Evolutionary conservation across 2,888 invertebrate species (phyloP), one percentile per base, ranked within the genome.

Genomic region (Lottia scabra): DNA sequence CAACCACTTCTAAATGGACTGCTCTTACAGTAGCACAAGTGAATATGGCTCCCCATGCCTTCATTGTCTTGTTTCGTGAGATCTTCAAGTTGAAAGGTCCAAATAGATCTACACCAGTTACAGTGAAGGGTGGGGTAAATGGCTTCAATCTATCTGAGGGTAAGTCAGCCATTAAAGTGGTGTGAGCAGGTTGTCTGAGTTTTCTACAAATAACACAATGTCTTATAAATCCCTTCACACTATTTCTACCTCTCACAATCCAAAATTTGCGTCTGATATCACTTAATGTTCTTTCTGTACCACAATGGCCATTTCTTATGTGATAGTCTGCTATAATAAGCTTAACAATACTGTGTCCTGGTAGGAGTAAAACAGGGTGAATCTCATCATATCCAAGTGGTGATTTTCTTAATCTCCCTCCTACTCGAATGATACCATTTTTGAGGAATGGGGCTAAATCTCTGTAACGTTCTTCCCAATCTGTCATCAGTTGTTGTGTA

Each of bases 201-300:
- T 63, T 62, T 27, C 68, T 27, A n/a, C 68, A 62, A 62, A 68
- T 48, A 12, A 62, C 62, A 1, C 62, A 68, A 4, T 68, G n/a
- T 68, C 68, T 48, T 27, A 68, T 26, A 8, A 68, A 12, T 6
- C 19, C 16, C 12, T 68, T 68, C 12, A 48, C 68, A 23, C 43
- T n/a, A 48, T 72, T 72, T 12, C 65, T 13, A 12, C 72, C 72
- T 6, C 64, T 13, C 16, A 72, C 12, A 1, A 72, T 48, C 67
- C 72, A 72, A 46, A 23, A 63, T 15, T 38, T 68, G 1, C 68
- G n/a, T 63, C 72, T 43, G 0, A 13, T 15, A 19, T 68, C 67
- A 15, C 46, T 46, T 15, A 72, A 15, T 19, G 72, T 72, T 23
- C 63, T 68, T 46, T 71, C 71, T 26, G 67, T 10, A 63, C 67